These are phyloP conservation scores for Trididemnum miniatum DNA, from an alignment of 23 tunicate species.

Conservation along the genomic window DNA sequence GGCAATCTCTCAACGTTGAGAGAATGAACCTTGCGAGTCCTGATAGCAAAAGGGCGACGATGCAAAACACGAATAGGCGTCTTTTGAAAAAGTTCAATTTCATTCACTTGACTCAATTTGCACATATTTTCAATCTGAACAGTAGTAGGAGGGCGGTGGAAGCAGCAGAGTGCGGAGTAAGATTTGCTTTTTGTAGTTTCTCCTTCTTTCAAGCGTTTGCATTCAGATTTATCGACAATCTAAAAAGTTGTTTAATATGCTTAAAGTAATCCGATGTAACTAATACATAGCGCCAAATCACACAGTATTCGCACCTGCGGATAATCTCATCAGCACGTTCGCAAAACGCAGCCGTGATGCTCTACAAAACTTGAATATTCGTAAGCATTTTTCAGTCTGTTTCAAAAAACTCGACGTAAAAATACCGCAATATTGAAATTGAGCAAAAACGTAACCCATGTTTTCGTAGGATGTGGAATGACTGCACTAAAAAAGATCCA, in stretches of 20 bases:
- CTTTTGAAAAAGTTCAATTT: conserved; percentile 57
- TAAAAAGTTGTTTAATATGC: no score
- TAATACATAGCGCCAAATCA: background rate
- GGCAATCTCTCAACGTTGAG: background rate
- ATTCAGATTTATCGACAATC: conserved; percentile 60
- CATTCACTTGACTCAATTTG: conserved; percentile 13
- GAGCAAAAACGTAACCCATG: no score
- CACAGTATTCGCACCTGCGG: no score
- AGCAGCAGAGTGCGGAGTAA: conserved; percentile 74
- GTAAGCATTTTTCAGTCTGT: no score
- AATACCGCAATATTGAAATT: no score
- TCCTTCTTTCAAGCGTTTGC: conserved; percentile 81
- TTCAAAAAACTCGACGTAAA: no score
- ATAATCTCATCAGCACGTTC: no score
- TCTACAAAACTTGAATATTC: no score
- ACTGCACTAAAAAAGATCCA: no score
- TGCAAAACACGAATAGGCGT: conserved; percentile 95
- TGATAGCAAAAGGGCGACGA: conserved; percentile 66
- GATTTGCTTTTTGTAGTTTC: conserved; percentile 91
- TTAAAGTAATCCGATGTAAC: background rate
- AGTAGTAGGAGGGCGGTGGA: conserved; percentile 16
- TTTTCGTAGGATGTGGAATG: no score
- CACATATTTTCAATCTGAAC: conserved; percentile 33
- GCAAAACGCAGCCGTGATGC: no score
- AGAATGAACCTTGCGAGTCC: conserved; percentile 49